These are phyloP conservation scores for Geophilus truncorum DNA, from an alignment of 2,888 invertebrate species.

Conservation along the genomic window DNA sequence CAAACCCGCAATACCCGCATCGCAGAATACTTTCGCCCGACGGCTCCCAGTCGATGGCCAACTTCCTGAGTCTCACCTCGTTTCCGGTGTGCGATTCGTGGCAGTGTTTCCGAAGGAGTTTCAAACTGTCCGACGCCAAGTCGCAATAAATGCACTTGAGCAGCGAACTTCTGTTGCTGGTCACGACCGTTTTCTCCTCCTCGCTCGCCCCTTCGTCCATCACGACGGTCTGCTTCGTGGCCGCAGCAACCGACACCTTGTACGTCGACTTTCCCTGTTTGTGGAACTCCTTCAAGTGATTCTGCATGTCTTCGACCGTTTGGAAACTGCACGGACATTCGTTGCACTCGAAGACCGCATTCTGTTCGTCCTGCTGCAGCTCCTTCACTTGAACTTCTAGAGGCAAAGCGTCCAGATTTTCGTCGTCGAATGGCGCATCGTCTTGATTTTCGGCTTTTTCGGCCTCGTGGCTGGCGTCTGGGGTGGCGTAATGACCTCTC, in stretches of 20 bases:
- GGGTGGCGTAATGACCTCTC: not conserved
- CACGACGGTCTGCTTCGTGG: too few relatives aligned
- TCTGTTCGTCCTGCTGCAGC: not conserved
- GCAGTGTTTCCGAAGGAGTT: slow-evolving; percentile 28
- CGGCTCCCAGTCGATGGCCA: slow-evolving; percentile 30
- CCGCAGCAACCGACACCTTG: too few relatives aligned
- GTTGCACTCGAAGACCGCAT: slow-evolving; percentile 30
- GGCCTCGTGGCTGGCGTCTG: too few relatives aligned
- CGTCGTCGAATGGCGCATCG: not conserved
- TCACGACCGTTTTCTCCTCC: not conserved
- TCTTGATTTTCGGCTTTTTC: too few relatives aligned
- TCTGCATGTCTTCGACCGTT: not conserved
- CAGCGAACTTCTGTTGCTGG: not conserved
- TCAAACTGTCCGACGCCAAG: slow-evolving; percentile 28
- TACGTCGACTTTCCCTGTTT: not conserved
- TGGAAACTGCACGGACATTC: not conserved
- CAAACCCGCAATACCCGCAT: slow-evolving; percentile 32
- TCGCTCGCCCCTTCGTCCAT: not conserved
- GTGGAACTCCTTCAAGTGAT: not conserved
- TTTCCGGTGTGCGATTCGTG: slow-evolving; percentile 31
- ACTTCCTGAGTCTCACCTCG: slow-evolving; percentile 14
- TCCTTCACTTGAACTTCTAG: not conserved
- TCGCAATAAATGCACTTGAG: slow-evolving; percentile 32
- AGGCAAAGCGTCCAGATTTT: not conserved
- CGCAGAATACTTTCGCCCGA: not conserved